phyloP scores from a whole-genome alignment of 2,797 vertebrate species.

The Oreonectes daqikongensis region DNA sequence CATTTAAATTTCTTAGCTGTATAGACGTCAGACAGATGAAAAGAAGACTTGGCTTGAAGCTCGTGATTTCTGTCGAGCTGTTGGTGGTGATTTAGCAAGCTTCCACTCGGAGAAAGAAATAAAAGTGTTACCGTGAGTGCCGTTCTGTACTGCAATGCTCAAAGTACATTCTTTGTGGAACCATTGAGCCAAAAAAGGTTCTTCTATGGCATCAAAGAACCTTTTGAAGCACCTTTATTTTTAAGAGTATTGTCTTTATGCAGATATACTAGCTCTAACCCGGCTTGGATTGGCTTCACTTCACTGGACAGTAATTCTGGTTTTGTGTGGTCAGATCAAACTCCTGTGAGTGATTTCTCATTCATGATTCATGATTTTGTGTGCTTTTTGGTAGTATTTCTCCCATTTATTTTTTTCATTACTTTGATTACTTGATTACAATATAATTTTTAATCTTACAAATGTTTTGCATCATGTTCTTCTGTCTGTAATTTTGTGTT shows the following conservation, averaged over 20 bases:
- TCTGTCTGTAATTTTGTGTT: background rate
- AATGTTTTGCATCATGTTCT: too few relatives aligned
- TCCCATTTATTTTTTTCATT: too few relatives aligned
- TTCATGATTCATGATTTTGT: too few relatives aligned
- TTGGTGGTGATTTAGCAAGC: conserved; percentile 88
- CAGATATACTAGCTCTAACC: conserved; percentile 55
- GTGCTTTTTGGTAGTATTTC: too few relatives aligned
- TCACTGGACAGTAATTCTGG: conserved; percentile 78
- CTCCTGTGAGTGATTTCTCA: conserved; percentile 78
- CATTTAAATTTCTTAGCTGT: conserved; percentile 59
- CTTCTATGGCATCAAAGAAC: too few relatives aligned
- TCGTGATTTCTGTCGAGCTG: conserved; percentile 78
- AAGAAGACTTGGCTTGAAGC: conserved; percentile 88
- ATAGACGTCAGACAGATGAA: background rate
- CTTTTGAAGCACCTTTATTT: too few relatives aligned
- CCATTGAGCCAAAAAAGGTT: too few relatives aligned
- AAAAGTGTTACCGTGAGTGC: conserved; percentile 58
- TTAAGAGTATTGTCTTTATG: too few relatives aligned
- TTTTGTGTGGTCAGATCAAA: conserved; percentile 88
- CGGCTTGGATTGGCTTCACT: conserved; percentile 87
- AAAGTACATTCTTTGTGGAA: too few relatives aligned
- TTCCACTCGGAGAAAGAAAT: conserved; percentile 77
- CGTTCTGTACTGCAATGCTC: too few relatives aligned
- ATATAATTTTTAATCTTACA: too few relatives aligned
- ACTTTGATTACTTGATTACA: too few relatives aligned